A percentile compares a stretch with the other conserved stretches of the same genome.
These are phyloP conservation scores for Ecdyonurus torrentis DNA, from an alignment of 2,888 invertebrate species.

Conservation along the genomic window DNA sequence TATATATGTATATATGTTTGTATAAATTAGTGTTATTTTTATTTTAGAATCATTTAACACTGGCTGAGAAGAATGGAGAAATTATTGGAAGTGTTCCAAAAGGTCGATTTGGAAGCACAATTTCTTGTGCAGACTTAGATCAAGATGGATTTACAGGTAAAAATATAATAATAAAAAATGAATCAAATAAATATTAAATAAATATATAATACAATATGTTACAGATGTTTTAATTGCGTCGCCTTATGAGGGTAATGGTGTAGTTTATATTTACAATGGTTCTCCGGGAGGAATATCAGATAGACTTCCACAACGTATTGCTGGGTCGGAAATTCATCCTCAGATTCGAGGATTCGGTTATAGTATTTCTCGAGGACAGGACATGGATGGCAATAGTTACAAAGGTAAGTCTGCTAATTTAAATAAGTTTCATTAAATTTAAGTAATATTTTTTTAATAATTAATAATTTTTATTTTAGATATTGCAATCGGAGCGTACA, in stretches of 20 bases:
- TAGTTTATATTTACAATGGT: conserved; percentile 45
- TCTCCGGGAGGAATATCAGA: conserved; percentile 27
- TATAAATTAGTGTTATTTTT: background rate
- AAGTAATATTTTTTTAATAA: too few species aligned
- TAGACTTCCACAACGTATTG: conserved; percentile 32
- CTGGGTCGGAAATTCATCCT: conserved; percentile 24
- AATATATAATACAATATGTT: background rate
- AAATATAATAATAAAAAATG: background rate
- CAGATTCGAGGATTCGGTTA: conserved; percentile 37
- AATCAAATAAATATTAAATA: background rate
- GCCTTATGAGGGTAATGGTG: conserved; percentile 31
- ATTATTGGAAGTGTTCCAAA: background rate
- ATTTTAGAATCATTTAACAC: background rate
- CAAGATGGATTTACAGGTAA: background rate
- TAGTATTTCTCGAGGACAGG: conserved; percentile 38
- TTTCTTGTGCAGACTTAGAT: background rate
- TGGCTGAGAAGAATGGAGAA: background rate
- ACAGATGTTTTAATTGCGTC: background rate
- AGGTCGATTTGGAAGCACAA: background rate
- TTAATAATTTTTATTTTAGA: conserved; percentile 29
- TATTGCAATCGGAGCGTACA: conserved; percentile 39
- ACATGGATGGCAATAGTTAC: conserved; percentile 40
- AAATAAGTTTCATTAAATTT: background rate
- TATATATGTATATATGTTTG: too few species aligned
- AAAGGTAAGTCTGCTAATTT: conserved; percentile 28